Conservation (phyloP, 2,113 vertebrate genomes). For the Pseudorectes ferrugineus region DNA sequence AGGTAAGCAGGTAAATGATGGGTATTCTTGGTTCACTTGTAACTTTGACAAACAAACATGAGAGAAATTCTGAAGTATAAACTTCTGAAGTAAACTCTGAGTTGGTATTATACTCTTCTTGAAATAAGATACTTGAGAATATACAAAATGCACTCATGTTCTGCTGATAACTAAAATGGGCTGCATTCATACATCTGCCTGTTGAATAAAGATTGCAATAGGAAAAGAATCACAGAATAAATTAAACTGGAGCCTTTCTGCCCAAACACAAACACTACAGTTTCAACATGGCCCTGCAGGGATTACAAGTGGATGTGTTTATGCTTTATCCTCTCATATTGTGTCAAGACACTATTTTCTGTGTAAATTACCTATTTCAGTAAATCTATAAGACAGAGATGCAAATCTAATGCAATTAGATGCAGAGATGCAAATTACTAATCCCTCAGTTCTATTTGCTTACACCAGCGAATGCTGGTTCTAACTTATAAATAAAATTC, state of each 20-base stretch:
- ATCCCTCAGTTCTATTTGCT: conserved; percentile 23
- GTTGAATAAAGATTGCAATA: neutral
- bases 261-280: neutral
- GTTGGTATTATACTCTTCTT: neutral
- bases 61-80: neutral
- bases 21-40: neutral
- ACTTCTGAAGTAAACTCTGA: neutral
- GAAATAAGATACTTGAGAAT: neutral
- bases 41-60: neutral
- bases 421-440: conserved; percentile 44
- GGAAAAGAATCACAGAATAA: neutral
- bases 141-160: neutral
- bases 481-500: conserved; percentile 21
- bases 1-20: neutral
- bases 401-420: conserved; percentile 55
- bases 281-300: neutral
- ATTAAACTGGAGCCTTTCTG: neutral
- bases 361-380: conserved; percentile 40
- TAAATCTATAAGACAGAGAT: conserved; percentile 23
- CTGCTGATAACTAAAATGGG: neutral
- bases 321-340: conserved; percentile 23
- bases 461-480: neutral
- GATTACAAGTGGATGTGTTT: conserved; percentile 23
- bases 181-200: neutral
- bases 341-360: conserved; percentile 33